These are phyloP conservation scores for Neodiprion fabricii DNA, from an alignment of 1,140 invertebrate species.

Conservation along the genomic window DNA sequence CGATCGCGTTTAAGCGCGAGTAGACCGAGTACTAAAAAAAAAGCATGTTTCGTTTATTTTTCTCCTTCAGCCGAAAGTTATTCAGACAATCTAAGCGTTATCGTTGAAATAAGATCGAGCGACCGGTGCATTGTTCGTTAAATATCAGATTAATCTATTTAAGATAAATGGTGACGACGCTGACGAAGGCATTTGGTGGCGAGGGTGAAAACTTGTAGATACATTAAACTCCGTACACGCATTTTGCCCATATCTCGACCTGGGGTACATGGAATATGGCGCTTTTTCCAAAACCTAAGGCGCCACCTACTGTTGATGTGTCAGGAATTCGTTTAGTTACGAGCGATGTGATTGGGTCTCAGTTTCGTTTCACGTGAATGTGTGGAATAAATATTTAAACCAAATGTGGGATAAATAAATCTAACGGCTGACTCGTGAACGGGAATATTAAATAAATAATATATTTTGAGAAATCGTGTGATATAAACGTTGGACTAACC, in stretches of 20 bases:
- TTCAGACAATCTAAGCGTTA: background rate
- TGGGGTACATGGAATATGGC: constrained; percentile 26
- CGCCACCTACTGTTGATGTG: constrained; percentile 48
- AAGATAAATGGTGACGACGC: too few relatives aligned
- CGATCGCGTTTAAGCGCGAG: background rate
- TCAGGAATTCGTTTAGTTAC: constrained; percentile 37
- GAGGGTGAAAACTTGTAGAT: too few relatives aligned
- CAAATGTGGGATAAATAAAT: background rate
- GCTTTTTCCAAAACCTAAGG: constrained; percentile 39
- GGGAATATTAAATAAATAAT: background rate
- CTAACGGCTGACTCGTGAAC: background rate
- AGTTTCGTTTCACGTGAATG: background rate
- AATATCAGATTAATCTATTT: too few relatives aligned
- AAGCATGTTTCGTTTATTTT: background rate
- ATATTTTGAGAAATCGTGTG: background rate
- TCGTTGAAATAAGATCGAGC: background rate
- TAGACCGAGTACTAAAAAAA: background rate
- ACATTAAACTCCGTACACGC: too few relatives aligned
- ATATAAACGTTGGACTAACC: background rate
- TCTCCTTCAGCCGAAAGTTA: background rate
- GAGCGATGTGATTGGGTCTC: constrained; percentile 46
- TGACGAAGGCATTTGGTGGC: too few relatives aligned
- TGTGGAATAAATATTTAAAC: background rate
- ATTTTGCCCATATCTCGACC: background rate
- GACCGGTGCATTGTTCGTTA: background rate